Conservation (phyloP, 2,888 invertebrate genomes). For the Mechanitis mazaeus region DNA sequence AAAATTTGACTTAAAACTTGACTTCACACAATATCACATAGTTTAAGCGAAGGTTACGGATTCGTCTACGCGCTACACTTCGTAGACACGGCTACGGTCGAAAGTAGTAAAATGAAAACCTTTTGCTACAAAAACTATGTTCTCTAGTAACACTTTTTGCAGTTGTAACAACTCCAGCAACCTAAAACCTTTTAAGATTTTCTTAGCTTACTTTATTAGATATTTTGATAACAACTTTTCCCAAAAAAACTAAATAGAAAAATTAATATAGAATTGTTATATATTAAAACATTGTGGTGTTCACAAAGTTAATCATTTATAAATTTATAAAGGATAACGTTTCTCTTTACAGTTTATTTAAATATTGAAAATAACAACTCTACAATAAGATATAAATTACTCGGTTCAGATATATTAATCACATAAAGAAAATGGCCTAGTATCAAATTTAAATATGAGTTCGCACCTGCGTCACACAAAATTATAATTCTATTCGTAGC, state of each 20-base stretch:
- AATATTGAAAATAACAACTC: background rate
- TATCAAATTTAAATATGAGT: background rate
- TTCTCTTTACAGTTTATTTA: background rate
- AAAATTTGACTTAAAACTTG: too few species aligned
- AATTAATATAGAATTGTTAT: too few species aligned
- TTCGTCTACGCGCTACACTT: slow-evolving; percentile 54
- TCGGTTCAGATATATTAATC: background rate
- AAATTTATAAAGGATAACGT: background rate
- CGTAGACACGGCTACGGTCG: slow-evolving; percentile 41
- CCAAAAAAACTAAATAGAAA: too few species aligned
- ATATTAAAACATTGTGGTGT: too few species aligned
- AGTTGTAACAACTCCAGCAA: background rate
- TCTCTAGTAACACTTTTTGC: background rate
- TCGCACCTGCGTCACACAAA: background rate
- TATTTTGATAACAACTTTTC: too few species aligned
- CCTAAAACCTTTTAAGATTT: background rate
- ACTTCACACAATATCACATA: background rate
- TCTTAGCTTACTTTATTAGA: too few species aligned
- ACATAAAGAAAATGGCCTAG: background rate
- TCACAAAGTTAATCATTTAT: too few species aligned
- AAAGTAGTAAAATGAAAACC: slow-evolving; percentile 47
- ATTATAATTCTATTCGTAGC: slow-evolving; percentile 1
- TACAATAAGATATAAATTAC: background rate
- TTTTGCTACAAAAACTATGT: slow-evolving; percentile 39
- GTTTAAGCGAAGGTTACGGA: slow-evolving; percentile 45